Conservation (phyloP, 1,140 invertebrate genomes). For the honey bee (Apis mellifera) region Amel_HAv3.1 CM009932.2:10829501-10830000, state of each 20-base stretch:
- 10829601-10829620: too few relatives aligned
- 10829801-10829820: conserved; percentile 33
- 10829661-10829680: not conserved
- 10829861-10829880: conserved; percentile 56
- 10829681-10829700: too few relatives aligned
- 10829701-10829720: conserved; percentile 3
- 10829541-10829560: too few relatives aligned
- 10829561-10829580: too few relatives aligned
- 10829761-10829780: conserved; percentile 10
- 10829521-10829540: too few relatives aligned
- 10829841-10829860: conserved; percentile 45
- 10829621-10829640: too few relatives aligned
- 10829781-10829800: not conserved
- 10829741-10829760: conserved; percentile 25
- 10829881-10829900: conserved; percentile 67
- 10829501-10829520: too few relatives aligned
- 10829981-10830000: too few relatives aligned
- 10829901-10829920: conserved; percentile 74
- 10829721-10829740: conserved; percentile 11
- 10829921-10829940: conserved; percentile 47
- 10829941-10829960: conserved; percentile 38
- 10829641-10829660: not conserved
- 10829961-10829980: not conserved
- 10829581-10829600: too few relatives aligned
- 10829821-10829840: conserved; percentile 25